Base-by-base conservation (phyloP, 2,888 invertebrate genomes). In the Alloplasta piceator region DNA sequence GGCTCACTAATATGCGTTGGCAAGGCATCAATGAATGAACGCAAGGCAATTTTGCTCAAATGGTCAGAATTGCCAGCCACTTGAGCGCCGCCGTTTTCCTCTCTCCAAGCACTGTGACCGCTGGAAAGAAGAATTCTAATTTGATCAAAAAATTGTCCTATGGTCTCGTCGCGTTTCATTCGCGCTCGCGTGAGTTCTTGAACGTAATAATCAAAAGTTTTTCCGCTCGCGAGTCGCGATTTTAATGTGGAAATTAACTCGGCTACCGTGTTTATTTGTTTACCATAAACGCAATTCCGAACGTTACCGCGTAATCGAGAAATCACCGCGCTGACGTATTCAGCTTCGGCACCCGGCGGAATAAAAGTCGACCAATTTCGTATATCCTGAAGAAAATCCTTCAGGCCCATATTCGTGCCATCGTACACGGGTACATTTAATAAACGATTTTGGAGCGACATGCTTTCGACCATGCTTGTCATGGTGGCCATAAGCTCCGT, bases 121-220 rank as follows among this genome's bases (percentile, higher is more conserved):
- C 43, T 10, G 1, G 7, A 9, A 2, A 43, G 4, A 4, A 43
- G 43, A 4, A 43, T 43, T 4, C 43, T 1, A 43, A 43, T 10
- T 4, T 4, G 43, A 10, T 43, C 43, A 10, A 2, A 43, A 43
- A 43, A 43, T 43, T 43, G 43, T 2, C 43, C 43, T 0, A 43
- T 4, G 10, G 6, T 43, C 10, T 58, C 26, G 6, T 58, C 58
- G 6, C 36, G 58, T 6, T 36, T 58, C 58, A 38, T 58, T 7
- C 26, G 9, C 6, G 36, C 10, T 5, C 58, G 26, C 36, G 58
- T 10, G 26, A 58, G 16, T 36, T 58, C 3, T 4, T 6, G 7
- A 10, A 36, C 38, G 9, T 58, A 58, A 58, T 58, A 58, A 9
- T 60, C 39, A 38, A 60, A 60, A 0, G 10, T 39, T 60, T 60